Base-by-base conservation (phyloP, 1,140 invertebrate genomes). In the Stegodyphus mimosarum region DNA sequence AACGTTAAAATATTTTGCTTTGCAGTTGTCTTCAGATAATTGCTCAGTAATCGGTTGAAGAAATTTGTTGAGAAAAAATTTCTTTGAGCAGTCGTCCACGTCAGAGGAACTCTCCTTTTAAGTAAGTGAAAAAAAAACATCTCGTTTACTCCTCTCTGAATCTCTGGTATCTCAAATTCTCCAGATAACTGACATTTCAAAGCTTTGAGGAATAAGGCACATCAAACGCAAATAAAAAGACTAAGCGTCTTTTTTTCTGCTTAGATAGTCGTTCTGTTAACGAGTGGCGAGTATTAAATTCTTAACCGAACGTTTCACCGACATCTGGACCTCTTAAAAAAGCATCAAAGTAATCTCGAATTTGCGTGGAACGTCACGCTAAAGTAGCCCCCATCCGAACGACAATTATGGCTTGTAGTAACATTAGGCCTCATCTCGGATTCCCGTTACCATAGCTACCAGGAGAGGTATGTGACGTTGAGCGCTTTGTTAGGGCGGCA, bases 401-500 rank as follows among this genome's bases (percentile, higher is more conserved):
- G 70, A 74, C 71, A 83, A 83, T 83, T 74, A 83, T 74, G 71
- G 50, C 71, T 73, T 81, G 63, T 69, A 76, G 81, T 84, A 75
- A 75, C 81, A 84, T 84, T 84, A 70, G 33, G 72, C 18, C 63
- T 83, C 81, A 67, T 83, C 64, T 33, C 15, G 51, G 72, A 55
- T 74, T 74, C 53, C 60, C 15, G 81, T 84, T 84, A 69, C 81
- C 73, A 75, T 84, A 70, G 72, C 7, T 69, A 84, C 81, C 48
- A 11, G n/a, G n/a, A 79, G 76, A 79, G 51, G 66, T 69, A 70
- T 52, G 64, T 51, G 51, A 74, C 55, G 67, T 72, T 64, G 71
- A 18, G 74, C 67, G 70, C 71, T 83, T 69, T 84, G 81, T 84
- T 84, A 52, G 66, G 55, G 60, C 50, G 18, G 52, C 49, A 67